Evolutionary conservation across 1,140 invertebrate genomes (phyloP).

Genomic region (Condylostylus longicornis): DNA sequence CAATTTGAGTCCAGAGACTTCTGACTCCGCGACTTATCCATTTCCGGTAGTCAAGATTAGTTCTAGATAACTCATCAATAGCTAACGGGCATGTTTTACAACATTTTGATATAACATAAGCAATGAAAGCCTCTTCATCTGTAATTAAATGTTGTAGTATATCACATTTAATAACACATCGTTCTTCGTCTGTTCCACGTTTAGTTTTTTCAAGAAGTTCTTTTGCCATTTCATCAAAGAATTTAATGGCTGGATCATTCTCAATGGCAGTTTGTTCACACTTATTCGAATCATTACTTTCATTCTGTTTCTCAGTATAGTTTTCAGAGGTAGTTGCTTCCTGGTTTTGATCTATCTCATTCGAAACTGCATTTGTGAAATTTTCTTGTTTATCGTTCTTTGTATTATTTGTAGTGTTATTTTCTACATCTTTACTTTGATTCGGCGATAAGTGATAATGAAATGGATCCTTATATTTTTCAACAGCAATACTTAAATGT

Average conservation of each 20-base stretch:
- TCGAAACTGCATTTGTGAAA: too few relatives aligned
- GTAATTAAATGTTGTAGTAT: conserved; percentile 1
- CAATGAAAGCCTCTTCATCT: conserved; percentile 16
- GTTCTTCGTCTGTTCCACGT: neutral
- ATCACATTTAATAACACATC: neutral
- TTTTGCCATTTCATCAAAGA: conserved; percentile 6
- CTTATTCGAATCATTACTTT: neutral
- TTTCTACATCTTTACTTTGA: neutral
- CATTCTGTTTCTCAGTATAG: too few relatives aligned
- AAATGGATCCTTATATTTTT: too few relatives aligned
- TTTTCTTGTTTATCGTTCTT: too few relatives aligned
- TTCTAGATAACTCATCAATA: conserved; percentile 15
- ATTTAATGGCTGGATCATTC: conserved; percentile 4
- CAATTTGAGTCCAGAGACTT: conserved; percentile 54
- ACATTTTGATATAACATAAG: conserved; percentile 22
- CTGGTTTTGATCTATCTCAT: too few relatives aligned
- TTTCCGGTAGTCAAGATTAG: conserved; percentile 17
- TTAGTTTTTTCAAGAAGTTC: conserved; percentile 1
- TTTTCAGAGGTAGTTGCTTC: too few relatives aligned
- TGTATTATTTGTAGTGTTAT: neutral
- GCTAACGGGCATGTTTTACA: conserved; percentile 25
- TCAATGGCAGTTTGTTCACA: neutral
- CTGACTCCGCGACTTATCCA: conserved; percentile 41
- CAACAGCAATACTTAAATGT: neutral
- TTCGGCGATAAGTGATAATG: too few relatives aligned